A percentile compares a stretch with the other conserved stretches of the same genome.
phyloP scores from a whole-genome alignment of 2,797 vertebrate species.

The Mormyrus hasselquistii region DNA sequence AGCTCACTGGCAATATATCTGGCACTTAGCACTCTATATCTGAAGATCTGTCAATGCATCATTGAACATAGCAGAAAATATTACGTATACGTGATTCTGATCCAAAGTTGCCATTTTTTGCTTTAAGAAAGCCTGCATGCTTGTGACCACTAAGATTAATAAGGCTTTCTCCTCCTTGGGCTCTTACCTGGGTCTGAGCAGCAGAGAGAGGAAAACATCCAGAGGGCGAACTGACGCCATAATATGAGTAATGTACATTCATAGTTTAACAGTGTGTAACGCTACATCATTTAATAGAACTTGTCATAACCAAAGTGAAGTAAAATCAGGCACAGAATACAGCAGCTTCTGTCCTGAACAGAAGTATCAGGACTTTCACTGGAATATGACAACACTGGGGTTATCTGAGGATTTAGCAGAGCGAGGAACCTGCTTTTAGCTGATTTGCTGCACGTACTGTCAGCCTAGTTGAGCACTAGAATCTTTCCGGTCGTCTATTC shows the following conservation, averaged over 20 bases:
- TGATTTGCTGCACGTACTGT: not conserved
- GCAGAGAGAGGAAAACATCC: not conserved
- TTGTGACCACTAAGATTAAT: not conserved
- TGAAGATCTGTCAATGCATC: not conserved
- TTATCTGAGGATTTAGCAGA: not conserved
- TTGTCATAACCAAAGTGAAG: not conserved
- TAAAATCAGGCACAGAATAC: not conserved
- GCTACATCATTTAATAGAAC: not conserved
- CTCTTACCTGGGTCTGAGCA: not conserved
- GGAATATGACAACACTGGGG: not conserved
- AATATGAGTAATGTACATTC: not conserved
- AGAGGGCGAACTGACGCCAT: not conserved
- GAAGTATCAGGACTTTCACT: not conserved
- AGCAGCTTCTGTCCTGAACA: not conserved
- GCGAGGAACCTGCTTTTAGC: not conserved
- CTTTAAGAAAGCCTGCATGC: not conserved
- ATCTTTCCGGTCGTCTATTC: not conserved
- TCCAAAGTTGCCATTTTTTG: not conserved
- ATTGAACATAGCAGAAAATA: not conserved
- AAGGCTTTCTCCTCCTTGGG: not conserved
- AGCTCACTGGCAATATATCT: not conserved
- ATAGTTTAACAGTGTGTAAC: not conserved
- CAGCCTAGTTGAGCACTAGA: not conserved
- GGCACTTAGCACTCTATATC: not conserved
- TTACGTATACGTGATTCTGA: not conserved